Percentiles rank a stretch among this genome's conserved stretches.
phyloP scores from a whole-genome alignment of 2,113 vertebrate species.

The Dermatemys mawii region DNA sequence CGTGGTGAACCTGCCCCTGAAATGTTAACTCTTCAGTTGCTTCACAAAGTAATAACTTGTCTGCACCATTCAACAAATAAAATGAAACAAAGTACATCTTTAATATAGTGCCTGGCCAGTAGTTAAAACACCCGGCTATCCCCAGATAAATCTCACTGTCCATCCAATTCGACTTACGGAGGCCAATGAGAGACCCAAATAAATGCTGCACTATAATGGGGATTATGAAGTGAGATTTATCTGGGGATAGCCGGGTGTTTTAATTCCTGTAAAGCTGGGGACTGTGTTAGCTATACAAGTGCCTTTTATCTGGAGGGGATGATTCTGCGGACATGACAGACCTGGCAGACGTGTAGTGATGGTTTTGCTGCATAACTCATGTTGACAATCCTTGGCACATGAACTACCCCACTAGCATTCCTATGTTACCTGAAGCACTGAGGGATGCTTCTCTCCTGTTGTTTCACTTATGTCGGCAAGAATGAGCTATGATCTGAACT shows the following conservation, averaged over 20 bases:
- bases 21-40: slow-evolving; percentile 22
- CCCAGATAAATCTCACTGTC: neutral
- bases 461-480: neutral
- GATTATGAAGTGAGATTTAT: neutral
- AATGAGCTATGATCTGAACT: neutral
- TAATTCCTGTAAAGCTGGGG: neutral
- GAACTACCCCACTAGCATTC: neutral
- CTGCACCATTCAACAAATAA: neutral
- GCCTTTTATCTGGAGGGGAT: neutral
- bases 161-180: fast-evolving
- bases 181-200: neutral
- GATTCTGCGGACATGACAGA: neutral
- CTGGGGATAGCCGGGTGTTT: too few species aligned
- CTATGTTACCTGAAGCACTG: neutral
- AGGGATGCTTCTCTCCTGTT: neutral
- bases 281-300: neutral
- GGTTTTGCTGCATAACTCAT: neutral
- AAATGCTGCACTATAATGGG: neutral
- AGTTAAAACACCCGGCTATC: neutral
- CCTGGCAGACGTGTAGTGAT: neutral
- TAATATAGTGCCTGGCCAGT: slow-evolving; percentile 17
- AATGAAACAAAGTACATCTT: neutral
- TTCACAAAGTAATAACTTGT: slow-evolving; percentile 34
- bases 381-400: fast-evolving
- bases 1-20: slow-evolving; percentile 5